Percentiles rank a stretch among this genome's conserved stretches.
These are phyloP conservation scores for Corythoichthys haematopterus DNA, from an alignment of 2,113 vertebrate genomes.

Conservation along the genomic window DNA sequence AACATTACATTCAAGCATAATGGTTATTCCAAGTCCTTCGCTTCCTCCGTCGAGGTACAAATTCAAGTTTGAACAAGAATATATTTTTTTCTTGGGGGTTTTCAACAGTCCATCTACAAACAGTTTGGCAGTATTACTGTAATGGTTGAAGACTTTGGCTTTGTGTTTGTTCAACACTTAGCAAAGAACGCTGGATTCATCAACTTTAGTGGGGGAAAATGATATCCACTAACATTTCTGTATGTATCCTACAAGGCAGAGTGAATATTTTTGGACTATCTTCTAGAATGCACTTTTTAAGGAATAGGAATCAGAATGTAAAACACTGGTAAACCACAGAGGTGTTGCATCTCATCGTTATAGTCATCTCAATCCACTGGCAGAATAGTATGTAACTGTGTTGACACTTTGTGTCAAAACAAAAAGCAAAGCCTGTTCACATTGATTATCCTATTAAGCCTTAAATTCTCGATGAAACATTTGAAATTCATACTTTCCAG, in stretches of 20 bases:
- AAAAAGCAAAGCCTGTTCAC: slow-evolving; percentile 45
- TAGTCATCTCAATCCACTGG: slow-evolving; percentile 28
- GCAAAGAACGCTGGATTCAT: slow-evolving; percentile 19
- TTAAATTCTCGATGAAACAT: slow-evolving; percentile 27
- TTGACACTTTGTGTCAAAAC: slow-evolving; percentile 18
- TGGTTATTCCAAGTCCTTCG: slow-evolving; percentile 10
- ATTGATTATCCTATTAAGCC: slow-evolving; percentile 33
- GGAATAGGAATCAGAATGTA: slow-evolving; percentile 12
- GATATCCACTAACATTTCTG: slow-evolving; percentile 19
- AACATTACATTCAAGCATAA: slow-evolving; percentile 71
- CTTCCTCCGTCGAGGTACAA: slow-evolving; percentile 8
- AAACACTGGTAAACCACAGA: slow-evolving; percentile 8
- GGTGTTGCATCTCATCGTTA: slow-evolving; percentile 42
- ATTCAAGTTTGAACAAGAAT: slow-evolving; percentile 46
- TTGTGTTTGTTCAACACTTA: slow-evolving; percentile 23
- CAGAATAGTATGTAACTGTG: slow-evolving; percentile 26
- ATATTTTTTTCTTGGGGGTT: slow-evolving; percentile 18
- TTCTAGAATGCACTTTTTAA: slow-evolving; percentile 9
- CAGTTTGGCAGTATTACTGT: slow-evolving; percentile 61
- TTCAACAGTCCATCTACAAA: slow-evolving; percentile 25
- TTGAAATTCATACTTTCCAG: slow-evolving; percentile 21
- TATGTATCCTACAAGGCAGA: slow-evolving; percentile 48
- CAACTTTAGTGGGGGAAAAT: slow-evolving; percentile 16
- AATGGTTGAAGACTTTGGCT: slow-evolving; percentile 42
- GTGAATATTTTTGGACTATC: slow-evolving; percentile 14